phyloP scores from a whole-genome alignment of 2,888 invertebrate genomes.

The Anagyrus pseudococci region DNA sequence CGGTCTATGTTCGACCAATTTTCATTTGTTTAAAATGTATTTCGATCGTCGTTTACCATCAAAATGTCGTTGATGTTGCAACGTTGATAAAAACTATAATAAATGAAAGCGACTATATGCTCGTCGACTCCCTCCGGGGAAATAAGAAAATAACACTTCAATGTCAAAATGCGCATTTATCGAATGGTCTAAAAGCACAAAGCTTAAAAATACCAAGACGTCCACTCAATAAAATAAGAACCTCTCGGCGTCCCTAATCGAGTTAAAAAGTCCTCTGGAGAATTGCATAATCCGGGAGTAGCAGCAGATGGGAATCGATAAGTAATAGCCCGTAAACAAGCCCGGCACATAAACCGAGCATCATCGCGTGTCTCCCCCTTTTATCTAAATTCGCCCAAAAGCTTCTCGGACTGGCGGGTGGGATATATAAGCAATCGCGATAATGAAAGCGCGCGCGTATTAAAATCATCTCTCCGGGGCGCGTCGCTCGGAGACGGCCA shows the following conservation, averaged over 20 bases:
- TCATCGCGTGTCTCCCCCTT: conserved; percentile 3
- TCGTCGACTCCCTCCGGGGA: too few relatives aligned
- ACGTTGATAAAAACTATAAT: too few relatives aligned
- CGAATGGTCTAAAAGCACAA: too few relatives aligned
- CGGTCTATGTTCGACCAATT: too few relatives aligned
- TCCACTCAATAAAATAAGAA: conserved; percentile 11
- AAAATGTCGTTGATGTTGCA: too few relatives aligned
- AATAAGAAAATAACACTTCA: too few relatives aligned
- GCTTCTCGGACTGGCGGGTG: neutral
- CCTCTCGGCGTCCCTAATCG: neutral
- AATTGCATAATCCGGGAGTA: conserved; percentile 19
- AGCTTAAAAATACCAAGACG: too few relatives aligned
- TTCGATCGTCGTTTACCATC: too few relatives aligned
- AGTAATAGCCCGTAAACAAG: conserved; percentile 7
- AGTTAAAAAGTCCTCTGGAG: conserved; percentile 8
- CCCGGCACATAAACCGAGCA: neutral
- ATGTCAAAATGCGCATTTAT: too few relatives aligned
- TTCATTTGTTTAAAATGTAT: too few relatives aligned
- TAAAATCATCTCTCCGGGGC: conserved; percentile 3
- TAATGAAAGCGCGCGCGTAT: conserved; percentile 24
- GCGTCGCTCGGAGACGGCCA: neutral
- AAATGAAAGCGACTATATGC: too few relatives aligned
- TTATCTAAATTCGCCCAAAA: conserved; percentile 15
- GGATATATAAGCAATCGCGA: conserved; percentile 18
- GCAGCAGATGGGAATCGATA: conserved; percentile 16